Base-by-base conservation (phyloP, 2,888 invertebrate species). In the Ormia ochracea region DNA sequence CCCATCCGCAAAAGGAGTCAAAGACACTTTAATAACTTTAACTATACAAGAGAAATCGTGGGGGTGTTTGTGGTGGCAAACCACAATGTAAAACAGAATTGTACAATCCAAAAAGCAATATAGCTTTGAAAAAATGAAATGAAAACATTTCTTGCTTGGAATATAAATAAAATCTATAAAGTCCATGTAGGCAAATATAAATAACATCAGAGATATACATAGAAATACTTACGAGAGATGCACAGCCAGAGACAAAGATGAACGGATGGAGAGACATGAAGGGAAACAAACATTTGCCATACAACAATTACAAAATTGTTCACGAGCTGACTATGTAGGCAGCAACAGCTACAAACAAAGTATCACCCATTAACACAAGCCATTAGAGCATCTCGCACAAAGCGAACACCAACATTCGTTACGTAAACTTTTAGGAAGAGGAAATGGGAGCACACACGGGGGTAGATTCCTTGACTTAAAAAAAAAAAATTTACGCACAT, bases 41-140 rank as follows among this genome's bases (percentile, higher is more conserved):
- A 50, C 21, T 19, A 56, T 48, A 31, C 36, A 17, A 17, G 43
- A 41, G 45, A 12, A 21, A 45, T 23, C 10, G 3, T 12, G 3
- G 14, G 33, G 58, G n/a, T 6, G 28, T 38, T 28, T 41, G 41
- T 33, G 26, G 33, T 14, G 21, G 33, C n/a, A 41, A 72, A 72
- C 78, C 78, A 58, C 78, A 78, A 59, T 28, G 63, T 52, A 61
- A 72, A 78, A 59, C 65, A 66, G 72, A 78, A n/a, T n/a, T 73
- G 63, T 73, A 63, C 54, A 54, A 78, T 26, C 48, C 50, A 59
- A 72, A 58, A 54, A 61, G 63, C 17, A 72, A 31, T 21, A 21
- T 70, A 33, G 41, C 41, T 75, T 36, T 48, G 1, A 59, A 28
- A 63, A 9, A 31, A 21, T 48, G 21, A 28, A 56, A 72, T 19